These are phyloP conservation scores for Amblyjoppa proteus DNA, from an alignment of 2,888 invertebrate species.

Conservation along the genomic window DNA sequence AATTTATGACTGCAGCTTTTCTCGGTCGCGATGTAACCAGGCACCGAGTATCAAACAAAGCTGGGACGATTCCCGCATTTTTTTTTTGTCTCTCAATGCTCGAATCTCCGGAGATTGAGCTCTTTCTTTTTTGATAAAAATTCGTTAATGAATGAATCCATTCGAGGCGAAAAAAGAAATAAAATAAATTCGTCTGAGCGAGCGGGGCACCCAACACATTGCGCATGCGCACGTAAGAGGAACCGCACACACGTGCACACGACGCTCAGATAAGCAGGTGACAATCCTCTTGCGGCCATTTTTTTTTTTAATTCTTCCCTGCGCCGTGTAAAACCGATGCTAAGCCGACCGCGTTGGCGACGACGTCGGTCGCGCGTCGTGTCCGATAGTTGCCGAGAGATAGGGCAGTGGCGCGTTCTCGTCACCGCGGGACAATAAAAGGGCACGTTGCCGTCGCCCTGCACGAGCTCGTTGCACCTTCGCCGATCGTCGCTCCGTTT, in stretches of 20 bases:
- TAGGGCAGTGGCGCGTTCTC: conserved; percentile 74
- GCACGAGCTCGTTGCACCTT: neutral
- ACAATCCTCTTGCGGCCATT: conserved; percentile 83
- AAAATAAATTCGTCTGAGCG: neutral
- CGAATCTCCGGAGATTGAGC: neutral
- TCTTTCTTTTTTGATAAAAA: neutral
- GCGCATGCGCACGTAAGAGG: neutral
- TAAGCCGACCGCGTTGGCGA: conserved; percentile 57
- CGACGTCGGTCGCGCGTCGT: conserved; percentile 40
- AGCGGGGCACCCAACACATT: neutral
- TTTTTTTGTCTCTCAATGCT: neutral
- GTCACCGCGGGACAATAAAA: conserved; percentile 57
- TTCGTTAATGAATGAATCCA: conserved; percentile 8
- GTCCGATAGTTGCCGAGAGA: conserved; percentile 62
- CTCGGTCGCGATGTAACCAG: conserved; percentile 17
- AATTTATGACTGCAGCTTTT: conserved; percentile 57
- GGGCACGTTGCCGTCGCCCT: conserved; percentile 74
- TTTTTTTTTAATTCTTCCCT: conserved; percentile 60
- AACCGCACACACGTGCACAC: conserved; percentile 22
- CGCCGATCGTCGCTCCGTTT: neutral
- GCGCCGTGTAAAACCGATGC: conserved; percentile 48
- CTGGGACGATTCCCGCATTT: neutral
- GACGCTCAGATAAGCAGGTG: conserved; percentile 81
- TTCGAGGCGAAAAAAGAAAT: neutral
- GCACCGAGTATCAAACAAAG: neutral